phyloP scores from a whole-genome alignment of 1,140 invertebrate genomes.

The Ectropis grisescens region DNA sequence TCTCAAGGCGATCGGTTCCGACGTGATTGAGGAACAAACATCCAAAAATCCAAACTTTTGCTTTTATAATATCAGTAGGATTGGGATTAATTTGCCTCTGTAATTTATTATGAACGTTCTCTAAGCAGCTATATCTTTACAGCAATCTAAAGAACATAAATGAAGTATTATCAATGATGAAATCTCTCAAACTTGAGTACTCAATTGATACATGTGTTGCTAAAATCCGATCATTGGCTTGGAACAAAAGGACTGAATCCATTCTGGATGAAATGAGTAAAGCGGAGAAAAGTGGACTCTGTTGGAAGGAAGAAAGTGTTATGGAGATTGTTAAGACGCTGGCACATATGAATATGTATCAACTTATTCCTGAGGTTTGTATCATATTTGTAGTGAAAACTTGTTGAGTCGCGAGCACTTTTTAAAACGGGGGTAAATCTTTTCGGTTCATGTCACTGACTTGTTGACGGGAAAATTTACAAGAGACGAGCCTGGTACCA shows the following conservation, averaged over 20 bases:
- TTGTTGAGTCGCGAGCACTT: too few relatives aligned
- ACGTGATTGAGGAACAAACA: too few relatives aligned
- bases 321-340: constrained; percentile 67
- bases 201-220: constrained; percentile 63
- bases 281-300: constrained; percentile 17
- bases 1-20: too few relatives aligned
- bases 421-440: too few relatives aligned
- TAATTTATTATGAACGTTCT: too few relatives aligned
- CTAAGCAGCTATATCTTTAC: too few relatives aligned
- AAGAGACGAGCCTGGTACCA: too few relatives aligned
- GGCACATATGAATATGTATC: constrained; percentile 28
- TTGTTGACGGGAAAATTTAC: too few relatives aligned
- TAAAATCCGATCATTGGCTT: constrained; percentile 58
- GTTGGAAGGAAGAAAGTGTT: constrained; percentile 54
- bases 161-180: constrained; percentile 68
- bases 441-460: too few relatives aligned
- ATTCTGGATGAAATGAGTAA: constrained; percentile 41
- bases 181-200: constrained; percentile 53
- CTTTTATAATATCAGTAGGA: too few relatives aligned
- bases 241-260: constrained; percentile 53
- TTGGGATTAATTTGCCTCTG: too few relatives aligned
- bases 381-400: not conserved
- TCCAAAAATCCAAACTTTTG: too few relatives aligned
- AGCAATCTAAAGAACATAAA: constrained; percentile 51
- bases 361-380: constrained; percentile 33